phyloP scores from a whole-genome alignment of 2,113 vertebrate genomes.

The Ochotona princeps region DNA sequence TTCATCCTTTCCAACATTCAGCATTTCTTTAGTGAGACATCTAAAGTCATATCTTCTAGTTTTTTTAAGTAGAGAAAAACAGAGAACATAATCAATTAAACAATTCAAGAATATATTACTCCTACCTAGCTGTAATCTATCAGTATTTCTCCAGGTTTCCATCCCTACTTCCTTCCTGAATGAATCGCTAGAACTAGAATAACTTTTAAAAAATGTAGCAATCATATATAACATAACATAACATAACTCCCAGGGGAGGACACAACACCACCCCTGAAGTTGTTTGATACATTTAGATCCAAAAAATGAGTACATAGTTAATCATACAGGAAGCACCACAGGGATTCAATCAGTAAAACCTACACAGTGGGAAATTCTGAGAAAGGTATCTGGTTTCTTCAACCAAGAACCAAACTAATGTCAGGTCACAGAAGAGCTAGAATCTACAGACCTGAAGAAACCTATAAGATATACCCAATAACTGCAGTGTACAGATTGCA shows the following conservation, averaged over 20 bases:
- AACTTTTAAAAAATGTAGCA: not conserved
- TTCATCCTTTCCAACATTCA: too few species aligned
- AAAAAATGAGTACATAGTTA: not conserved
- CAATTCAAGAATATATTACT: too few species aligned
- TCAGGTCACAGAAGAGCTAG: not conserved
- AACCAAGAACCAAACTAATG: not conserved
- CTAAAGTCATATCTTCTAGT: too few species aligned
- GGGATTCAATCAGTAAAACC: not conserved
- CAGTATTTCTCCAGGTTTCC: too few species aligned
- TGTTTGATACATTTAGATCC: not conserved
- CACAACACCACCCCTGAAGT: not conserved
- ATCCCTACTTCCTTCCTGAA: not conserved
- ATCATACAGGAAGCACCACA: not conserved
- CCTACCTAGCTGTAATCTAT: too few species aligned
- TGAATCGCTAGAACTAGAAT: not conserved
- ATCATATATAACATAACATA: not conserved
- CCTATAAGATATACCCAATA: not conserved
- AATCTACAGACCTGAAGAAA: not conserved
- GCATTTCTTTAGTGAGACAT: too few species aligned
- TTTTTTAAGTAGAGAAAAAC: too few species aligned
- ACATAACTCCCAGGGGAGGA: not conserved
- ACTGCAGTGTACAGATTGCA: not conserved
- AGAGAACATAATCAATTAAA: too few species aligned
- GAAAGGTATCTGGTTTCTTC: not conserved
- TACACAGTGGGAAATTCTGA: not conserved